phyloP scores from a whole-genome alignment of 2,888 invertebrate species.

The Podabrus alpinus region DNA sequence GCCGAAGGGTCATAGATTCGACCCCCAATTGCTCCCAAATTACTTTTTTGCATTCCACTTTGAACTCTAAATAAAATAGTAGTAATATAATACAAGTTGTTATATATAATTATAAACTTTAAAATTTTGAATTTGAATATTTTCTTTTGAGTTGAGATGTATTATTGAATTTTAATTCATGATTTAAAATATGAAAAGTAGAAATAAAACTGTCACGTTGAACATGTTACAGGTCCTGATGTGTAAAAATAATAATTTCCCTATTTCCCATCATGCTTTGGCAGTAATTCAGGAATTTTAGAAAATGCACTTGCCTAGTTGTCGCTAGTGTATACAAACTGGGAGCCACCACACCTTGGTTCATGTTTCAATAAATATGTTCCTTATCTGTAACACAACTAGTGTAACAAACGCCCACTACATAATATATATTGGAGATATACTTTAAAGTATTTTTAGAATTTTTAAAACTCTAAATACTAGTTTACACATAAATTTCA shows the following conservation, averaged over 20 bases:
- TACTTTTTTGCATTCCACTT: too few species aligned
- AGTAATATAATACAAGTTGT: too few species aligned
- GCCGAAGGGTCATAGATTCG: background rate
- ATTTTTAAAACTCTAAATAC: background rate
- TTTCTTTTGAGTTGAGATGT: too few species aligned
- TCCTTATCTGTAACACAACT: slow-evolving; percentile 35
- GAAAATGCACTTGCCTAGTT: slow-evolving; percentile 27
- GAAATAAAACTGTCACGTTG: background rate
- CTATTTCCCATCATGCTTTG: too few species aligned
- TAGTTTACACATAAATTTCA: background rate
- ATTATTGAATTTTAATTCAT: background rate
- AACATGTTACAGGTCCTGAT: slow-evolving; percentile 30
- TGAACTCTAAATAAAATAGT: too few species aligned
- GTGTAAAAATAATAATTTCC: slow-evolving; percentile 25
- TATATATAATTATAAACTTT: too few species aligned
- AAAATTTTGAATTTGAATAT: too few species aligned
- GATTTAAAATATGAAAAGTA: background rate
- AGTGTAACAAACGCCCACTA: slow-evolving; percentile 27
- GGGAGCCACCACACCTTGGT: slow-evolving; percentile 34
- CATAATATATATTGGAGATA: background rate
- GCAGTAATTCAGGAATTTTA: slow-evolving; percentile 25
- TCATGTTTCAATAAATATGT: slow-evolving; percentile 36
- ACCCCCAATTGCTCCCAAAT: background rate
- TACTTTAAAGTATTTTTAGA: background rate
- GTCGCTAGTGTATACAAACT: slow-evolving; percentile 32